These are phyloP conservation scores for Melikaiella ostensackeni DNA, from an alignment of 2,888 invertebrate genomes.

Conservation along the genomic window DNA sequence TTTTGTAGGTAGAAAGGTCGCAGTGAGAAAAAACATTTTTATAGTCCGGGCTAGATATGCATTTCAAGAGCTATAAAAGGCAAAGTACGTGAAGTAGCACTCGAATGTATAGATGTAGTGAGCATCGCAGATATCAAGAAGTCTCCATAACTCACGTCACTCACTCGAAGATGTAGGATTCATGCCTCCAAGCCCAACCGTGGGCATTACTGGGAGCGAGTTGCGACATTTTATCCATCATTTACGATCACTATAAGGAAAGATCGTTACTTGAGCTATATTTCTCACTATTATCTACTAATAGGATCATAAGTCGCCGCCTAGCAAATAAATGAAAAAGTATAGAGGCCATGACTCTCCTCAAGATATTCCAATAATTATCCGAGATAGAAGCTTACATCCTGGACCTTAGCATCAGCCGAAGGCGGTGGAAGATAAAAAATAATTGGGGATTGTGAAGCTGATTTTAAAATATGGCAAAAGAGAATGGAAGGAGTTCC, in stretches of 20 bases:
- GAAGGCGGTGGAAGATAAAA: conserved; percentile 16
- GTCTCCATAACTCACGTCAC: conserved; percentile 64
- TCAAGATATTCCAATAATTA: conserved; percentile 29
- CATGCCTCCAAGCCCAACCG: conserved; percentile 47
- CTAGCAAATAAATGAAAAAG: conserved; percentile 65
- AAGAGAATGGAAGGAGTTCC: neutral
- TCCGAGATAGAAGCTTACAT: conserved; percentile 32
- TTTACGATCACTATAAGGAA: conserved; percentile 66
- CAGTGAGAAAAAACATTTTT: conserved; percentile 20
- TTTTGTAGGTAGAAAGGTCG: conserved; percentile 14
- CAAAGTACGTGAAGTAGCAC: conserved; percentile 34
- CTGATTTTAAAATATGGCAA: neutral
- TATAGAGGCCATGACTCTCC: conserved; percentile 51
- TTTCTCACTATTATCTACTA: conserved; percentile 68
- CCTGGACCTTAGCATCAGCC: conserved; percentile 2
- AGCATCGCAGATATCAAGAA: conserved; percentile 58
- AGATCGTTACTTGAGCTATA: conserved; percentile 66
- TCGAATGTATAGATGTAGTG: conserved; percentile 53
- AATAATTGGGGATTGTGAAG: conserved; percentile 6
- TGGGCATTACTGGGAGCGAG: conserved; percentile 54
- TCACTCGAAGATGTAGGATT: conserved; percentile 44
- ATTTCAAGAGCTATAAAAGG: conserved; percentile 37
- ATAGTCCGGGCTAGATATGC: conserved; percentile 34
- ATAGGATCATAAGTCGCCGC: conserved; percentile 64
- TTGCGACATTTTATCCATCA: conserved; percentile 67